Evolutionary conservation across 23 tunicate genomes (phyloP), one percentile per base, ranked within the genome.

Genomic region (Diplosoma virens): DNA sequence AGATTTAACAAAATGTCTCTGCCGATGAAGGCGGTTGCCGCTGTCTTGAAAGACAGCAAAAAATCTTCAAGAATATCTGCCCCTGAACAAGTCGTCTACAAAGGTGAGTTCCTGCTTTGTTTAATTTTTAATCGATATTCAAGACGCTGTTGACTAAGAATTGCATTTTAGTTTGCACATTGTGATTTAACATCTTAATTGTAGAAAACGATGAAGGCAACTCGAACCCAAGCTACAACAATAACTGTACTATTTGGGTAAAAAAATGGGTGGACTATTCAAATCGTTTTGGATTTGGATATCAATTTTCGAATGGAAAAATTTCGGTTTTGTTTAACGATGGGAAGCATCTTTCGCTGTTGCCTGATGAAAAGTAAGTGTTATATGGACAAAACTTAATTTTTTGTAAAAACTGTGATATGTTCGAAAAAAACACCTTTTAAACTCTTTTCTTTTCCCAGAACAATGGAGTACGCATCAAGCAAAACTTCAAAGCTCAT

Each of bases 191-290:
- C n/a, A n/a, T n/a, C n/a, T n/a, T n/a, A n/a, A n/a, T n/a, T n/a
- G n/a, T n/a, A n/a, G n/a, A n/a, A n/a, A n/a, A n/a, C n/a, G n/a
- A n/a, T n/a, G n/a, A n/a, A n/a, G n/a, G n/a, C n/a, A n/a, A n/a
- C n/a, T n/a, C n/a, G n/a, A n/a, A n/a, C n/a, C n/a, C n/a, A n/a
- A n/a, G n/a, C n/a, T n/a, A n/a, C n/a, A n/a, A n/a, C n/a, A n/a
- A n/a, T 22, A 18, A 18, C 25, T 45, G 52, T 16, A 58, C 17
- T 17, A 83, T 84, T 4, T 93, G 93, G 98, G 79, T 95, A 31
- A 79, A 95, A 59, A 89, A 95, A 55, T 95, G 99, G 99, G 96
- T 95, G 25, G 99, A 95, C 66, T 95, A 89, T 78, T 89, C 94
- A 5, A 95, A 95, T 76, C 84, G 87, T 16, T 95, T 89, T 55